Evolutionary conservation across 2,113 vertebrate genomes (phyloP), one percentile per base, ranked within the genome.

Genomic region (Leptobrachium leishanense): DNA sequence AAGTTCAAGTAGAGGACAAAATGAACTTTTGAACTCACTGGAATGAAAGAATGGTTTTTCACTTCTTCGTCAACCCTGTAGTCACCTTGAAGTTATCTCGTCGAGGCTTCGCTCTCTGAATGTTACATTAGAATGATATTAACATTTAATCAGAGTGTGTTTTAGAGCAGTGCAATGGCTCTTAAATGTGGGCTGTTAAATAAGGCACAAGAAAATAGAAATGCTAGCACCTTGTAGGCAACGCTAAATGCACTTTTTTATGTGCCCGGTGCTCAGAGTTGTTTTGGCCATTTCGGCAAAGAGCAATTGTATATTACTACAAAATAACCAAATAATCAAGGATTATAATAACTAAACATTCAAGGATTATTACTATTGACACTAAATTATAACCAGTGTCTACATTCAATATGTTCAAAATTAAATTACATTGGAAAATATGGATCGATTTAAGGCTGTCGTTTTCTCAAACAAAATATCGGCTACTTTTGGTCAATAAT

Each of bases 1-100:
- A 81, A 81, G 78, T 81, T 81, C 78, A 81, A 68, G 5, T 12
- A 74, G 73, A 81, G 78, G 78, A 46, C 78, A 81, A 68, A 81
- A 81, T 74, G 71, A 74, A 81, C 78, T 74, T 68, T 74, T 74
- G 72, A 81, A 81, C 78, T 68, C 65, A 7, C 9, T 43, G 9
- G 43, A 31, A 74, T 3, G 53, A 46, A 62, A 68, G 40, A 44
- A 65, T 15, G 44, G 78, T 44, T 79, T 31, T 68, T 59, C 73
- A 15, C 42, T 74, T 74, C 54, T 15, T 68, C 65, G 67, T n/a
- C 44, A 64, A 68, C 44, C n/a, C 57, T 40, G 11, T 74, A 81
- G 72, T 81, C 78, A 81, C 78, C 78, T 68, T 64, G 43, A 31
- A 50, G 50, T 81, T 62, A 68, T 63, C 72, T 79, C 43, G 68